Evolutionary conservation across 2,113 vertebrate species (phyloP).

Genomic region (Oryctolagus cuniculus): mOryCun1.1 NC_091444.1:58145501-58146000

Average conservation of each 20-base stretch:
- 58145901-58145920: neutral
- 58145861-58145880: neutral
- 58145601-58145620: neutral
- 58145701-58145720: neutral
- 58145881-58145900: neutral
- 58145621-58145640: neutral
- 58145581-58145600: neutral
- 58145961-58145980: no score
- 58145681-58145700: neutral
- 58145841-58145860: neutral
- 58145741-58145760: neutral
- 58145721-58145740: neutral
- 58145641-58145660: neutral
- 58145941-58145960: neutral
- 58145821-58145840: neutral
- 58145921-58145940: neutral
- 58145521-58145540: neutral
- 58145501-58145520: neutral
- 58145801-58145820: neutral
- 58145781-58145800: neutral
- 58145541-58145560: neutral
- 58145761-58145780: neutral
- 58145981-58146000: neutral
- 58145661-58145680: neutral
- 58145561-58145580: neutral